A percentile compares a stretch with the other conserved stretches of the same genome.
These are phyloP conservation scores for Pteropus alecto DNA, from an alignment of 2,113 vertebrate genomes.

Conservation along the genomic window DNA sequence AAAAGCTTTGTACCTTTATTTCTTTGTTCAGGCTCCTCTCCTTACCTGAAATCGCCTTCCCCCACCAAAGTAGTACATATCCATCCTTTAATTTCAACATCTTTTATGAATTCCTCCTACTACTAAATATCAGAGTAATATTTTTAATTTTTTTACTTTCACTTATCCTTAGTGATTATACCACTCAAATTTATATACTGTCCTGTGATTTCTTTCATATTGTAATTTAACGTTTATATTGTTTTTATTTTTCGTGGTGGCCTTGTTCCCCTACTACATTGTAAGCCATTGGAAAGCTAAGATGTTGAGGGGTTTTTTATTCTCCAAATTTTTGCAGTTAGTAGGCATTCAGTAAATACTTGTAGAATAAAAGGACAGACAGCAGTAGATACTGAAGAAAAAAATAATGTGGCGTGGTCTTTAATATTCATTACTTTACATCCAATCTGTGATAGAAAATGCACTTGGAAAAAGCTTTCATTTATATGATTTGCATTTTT, in stretches of 20 bases:
- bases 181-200: neutral
- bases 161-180: neutral
- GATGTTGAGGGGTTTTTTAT: neutral
- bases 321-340: neutral
- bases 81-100: neutral
- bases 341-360: neutral
- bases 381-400: constrained; percentile 24
- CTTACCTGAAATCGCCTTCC: constrained; percentile 13
- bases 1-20: neutral
- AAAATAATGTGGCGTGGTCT: neutral
- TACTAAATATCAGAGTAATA: neutral
- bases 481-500: constrained; percentile 22
- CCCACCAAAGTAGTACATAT: neutral
- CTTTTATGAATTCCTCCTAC: neutral
- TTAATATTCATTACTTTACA: constrained; percentile 6
- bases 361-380: constrained; percentile 1
- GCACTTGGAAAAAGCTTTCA: neutral
- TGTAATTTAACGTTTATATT: neutral
- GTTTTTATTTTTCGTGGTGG: neutral
- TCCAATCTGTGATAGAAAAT: neutral
- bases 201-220: neutral
- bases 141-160: neutral
- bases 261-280: neutral
- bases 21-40: neutral
- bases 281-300: neutral